These are phyloP conservation scores for Hozukius guyotensis DNA, from an alignment of 2,797 vertebrate species.

Conservation along the genomic window DNA sequence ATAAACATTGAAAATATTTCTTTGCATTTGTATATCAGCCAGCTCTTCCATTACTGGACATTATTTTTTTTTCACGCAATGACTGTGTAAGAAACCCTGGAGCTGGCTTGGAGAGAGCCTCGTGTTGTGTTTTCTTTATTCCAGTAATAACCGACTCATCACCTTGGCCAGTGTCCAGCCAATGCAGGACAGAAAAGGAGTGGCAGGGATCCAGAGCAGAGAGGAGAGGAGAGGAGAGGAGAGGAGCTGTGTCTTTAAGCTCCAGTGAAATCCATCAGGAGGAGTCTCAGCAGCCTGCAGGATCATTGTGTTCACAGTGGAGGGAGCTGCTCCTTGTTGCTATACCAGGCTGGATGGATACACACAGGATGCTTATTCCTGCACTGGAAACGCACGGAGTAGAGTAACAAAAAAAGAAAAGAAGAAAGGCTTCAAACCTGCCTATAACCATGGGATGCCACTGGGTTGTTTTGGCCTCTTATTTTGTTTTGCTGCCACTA, in stretches of 20 bases:
- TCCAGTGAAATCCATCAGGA: slow-evolving; percentile 37
- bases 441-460: slow-evolving; percentile 66
- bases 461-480: slow-evolving; percentile 63
- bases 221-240: slow-evolving; percentile 24
- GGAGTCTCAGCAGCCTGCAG: slow-evolving; percentile 34
- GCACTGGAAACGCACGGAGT: slow-evolving; percentile 42
- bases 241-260: slow-evolving; percentile 73
- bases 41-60: background rate
- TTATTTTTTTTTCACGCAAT: background rate
- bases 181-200: slow-evolving; percentile 72
- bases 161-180: slow-evolving; percentile 71
- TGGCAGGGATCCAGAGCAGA: slow-evolving; percentile 50
- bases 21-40: background rate
- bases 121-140: slow-evolving; percentile 8
- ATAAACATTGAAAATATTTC: background rate
- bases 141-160: slow-evolving; percentile 70
- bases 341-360: slow-evolving; percentile 15
- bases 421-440: slow-evolving; percentile 6
- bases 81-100: background rate
- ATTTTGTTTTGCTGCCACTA: slow-evolving; percentile 58
- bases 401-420: background rate
- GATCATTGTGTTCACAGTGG: slow-evolving; percentile 36
- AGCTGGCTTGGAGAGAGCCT: background rate
- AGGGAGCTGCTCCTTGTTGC: slow-evolving; percentile 16
- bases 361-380: slow-evolving; percentile 38